These are phyloP conservation scores for Invenusta paracnida DNA, from an alignment of 2,888 invertebrate genomes.

Conservation along the genomic window DNA sequence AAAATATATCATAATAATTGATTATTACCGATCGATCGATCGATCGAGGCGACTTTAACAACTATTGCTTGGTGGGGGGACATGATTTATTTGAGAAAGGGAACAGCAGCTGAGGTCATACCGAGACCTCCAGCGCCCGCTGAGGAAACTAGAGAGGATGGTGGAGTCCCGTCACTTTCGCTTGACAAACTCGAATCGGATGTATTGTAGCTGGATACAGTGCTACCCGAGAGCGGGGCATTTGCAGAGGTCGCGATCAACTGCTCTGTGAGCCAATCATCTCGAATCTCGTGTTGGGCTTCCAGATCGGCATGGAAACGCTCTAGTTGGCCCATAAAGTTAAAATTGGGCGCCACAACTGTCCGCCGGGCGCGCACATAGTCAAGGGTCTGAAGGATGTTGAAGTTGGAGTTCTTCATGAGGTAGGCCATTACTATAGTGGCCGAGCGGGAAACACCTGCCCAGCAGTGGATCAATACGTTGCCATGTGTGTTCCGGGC, in stretches of 20 bases:
- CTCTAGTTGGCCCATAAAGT: constrained; percentile 43
- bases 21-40: too few species aligned
- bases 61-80: too few species aligned
- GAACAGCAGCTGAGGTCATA: too few species aligned
- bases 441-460: constrained; percentile 41
- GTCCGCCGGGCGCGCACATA: constrained; percentile 33
- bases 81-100: too few species aligned
- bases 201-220: neutral
- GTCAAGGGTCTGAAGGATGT: constrained; percentile 14
- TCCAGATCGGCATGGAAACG: constrained; percentile 32
- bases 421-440: constrained; percentile 42
- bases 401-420: constrained; percentile 34
- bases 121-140: too few species aligned
- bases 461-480: constrained; percentile 40
- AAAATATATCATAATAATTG: too few species aligned
- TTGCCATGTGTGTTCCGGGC: constrained; percentile 31
- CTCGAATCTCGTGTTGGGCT: neutral
- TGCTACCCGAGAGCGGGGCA: neutral
- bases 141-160: too few species aligned
- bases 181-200: neutral
- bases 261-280: neutral
- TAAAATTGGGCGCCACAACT: constrained; percentile 40
- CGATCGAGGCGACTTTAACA: too few species aligned
- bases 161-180: neutral
- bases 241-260: neutral